Evolutionary conservation across 2,113 vertebrate species (phyloP).

Genomic region (Austrofundulus limnaeus): DNA sequence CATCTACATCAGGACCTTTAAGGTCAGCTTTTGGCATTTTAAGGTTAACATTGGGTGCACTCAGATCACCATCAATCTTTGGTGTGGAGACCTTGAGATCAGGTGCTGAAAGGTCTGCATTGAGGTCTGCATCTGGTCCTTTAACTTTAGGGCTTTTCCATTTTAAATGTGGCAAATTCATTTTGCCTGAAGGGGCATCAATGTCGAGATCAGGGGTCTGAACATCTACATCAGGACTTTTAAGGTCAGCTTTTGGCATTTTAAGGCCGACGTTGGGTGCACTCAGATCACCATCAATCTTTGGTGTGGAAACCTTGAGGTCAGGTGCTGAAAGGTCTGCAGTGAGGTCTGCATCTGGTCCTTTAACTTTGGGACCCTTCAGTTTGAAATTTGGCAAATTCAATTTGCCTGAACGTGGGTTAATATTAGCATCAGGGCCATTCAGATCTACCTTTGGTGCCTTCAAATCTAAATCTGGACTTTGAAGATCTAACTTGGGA

Average conservation of each 20-base stretch:
- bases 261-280: conserved; percentile 58
- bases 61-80: conserved; percentile 54
- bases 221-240: conserved; percentile 52
- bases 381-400: conserved; percentile 65
- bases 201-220: conserved; percentile 51
- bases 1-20: conserved; percentile 49
- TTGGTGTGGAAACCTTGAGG: conserved; percentile 49
- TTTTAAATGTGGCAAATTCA: conserved; percentile 65
- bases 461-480: conserved; percentile 51
- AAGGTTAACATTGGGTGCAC: conserved; percentile 55
- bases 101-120: conserved; percentile 53
- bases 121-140: conserved; percentile 47
- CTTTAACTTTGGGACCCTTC: conserved; percentile 50
- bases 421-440: conserved; percentile 53
- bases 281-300: conserved; percentile 51
- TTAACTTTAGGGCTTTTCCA: conserved; percentile 50
- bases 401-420: conserved; percentile 57
- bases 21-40: conserved; percentile 60
- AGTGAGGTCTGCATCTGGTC: conserved; percentile 48
- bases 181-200: conserved; percentile 51
- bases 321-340: conserved; percentile 53
- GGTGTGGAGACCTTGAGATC: conserved; percentile 49
- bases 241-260: conserved; percentile 57
- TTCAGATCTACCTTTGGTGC: conserved; percentile 56
- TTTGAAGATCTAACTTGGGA: conserved; percentile 36